Evolutionary conservation across 2,888 invertebrate species (phyloP).

Genomic region (Lepidochitona cinerea): DNA sequence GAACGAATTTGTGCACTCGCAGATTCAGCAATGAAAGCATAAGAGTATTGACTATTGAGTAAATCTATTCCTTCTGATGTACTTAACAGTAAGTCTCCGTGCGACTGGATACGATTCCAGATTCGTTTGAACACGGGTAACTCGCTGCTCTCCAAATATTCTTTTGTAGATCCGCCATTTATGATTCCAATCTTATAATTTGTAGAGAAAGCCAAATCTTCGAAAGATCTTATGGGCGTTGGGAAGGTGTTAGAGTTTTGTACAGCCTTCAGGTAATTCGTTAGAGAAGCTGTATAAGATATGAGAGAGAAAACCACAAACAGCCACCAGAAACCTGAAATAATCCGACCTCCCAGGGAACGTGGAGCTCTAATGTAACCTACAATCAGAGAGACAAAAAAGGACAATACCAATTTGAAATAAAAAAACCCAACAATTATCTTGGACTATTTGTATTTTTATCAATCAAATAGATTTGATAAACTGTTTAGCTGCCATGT

Average conservation of each 20-base stretch:
- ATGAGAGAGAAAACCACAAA: constrained; percentile 50
- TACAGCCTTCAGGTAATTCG: constrained; percentile 44
- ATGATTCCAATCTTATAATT: constrained; percentile 40
- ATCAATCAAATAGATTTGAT: no score
- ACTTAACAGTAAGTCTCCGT: neutral
- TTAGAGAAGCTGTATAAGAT: constrained; percentile 54
- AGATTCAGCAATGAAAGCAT: constrained; percentile 56
- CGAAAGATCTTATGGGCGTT: constrained; percentile 31
- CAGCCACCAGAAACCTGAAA: constrained; percentile 54
- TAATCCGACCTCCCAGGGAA: constrained; percentile 50
- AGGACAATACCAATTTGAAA: no score
- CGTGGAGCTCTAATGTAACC: constrained; percentile 42
- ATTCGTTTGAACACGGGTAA: constrained; percentile 20
- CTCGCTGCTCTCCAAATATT: constrained; percentile 33
- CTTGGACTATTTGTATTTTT: no score
- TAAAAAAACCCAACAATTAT: no score
- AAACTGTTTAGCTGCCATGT: no score
- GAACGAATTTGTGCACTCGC: constrained; percentile 48
- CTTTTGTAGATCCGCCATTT: constrained; percentile 37
- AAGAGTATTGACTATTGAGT: constrained; percentile 32
- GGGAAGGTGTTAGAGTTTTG: neutral
- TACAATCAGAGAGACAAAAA: constrained; percentile 8
- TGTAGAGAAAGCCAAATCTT: constrained; percentile 40
- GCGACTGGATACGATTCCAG: neutral
- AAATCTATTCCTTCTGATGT: constrained; percentile 35